A percentile compares a stretch with the other conserved stretches of the same genome.
These are phyloP conservation scores for Lapara coniferarum DNA, from an alignment of 2,888 invertebrate genomes.

Conservation along the genomic window DNA sequence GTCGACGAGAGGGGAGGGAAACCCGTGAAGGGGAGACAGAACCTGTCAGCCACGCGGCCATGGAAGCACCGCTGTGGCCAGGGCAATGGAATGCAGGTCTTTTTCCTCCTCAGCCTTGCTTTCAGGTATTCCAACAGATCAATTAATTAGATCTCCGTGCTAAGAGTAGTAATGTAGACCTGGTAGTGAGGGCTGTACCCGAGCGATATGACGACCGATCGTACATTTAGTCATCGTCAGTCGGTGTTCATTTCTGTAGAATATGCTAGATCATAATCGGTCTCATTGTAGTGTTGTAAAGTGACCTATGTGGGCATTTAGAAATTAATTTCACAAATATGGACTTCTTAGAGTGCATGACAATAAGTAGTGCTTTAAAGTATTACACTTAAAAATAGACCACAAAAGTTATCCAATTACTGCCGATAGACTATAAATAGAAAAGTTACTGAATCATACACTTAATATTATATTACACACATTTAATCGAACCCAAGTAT, in stretches of 20 bases:
- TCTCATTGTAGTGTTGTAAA: constrained; percentile 58
- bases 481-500: constrained; percentile 12
- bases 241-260: constrained; percentile 41
- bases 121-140: constrained; percentile 84
- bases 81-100: constrained; percentile 72
- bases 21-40: constrained; percentile 52
- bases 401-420: constrained; percentile 24
- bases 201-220: constrained; percentile 38
- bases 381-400: constrained; percentile 46
- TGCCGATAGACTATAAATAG: constrained; percentile 24
- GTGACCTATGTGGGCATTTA: constrained; percentile 34
- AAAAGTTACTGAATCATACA: constrained; percentile 10
- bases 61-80: constrained; percentile 71
- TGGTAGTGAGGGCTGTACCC: constrained; percentile 54
- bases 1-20: constrained; percentile 56
- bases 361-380: constrained; percentile 79
- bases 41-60: constrained; percentile 44
- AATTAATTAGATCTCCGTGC: constrained; percentile 73
- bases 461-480: constrained; percentile 28
- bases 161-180: constrained; percentile 55
- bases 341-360: constrained; percentile 73
- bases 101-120: constrained; percentile 80
- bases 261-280: constrained; percentile 55
- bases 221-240: constrained; percentile 30
- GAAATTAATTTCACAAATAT: constrained; percentile 43